Evolutionary conservation across 92 coral and sea anemone species (phyloP), one percentile per base, ranked within the genome.

Genomic region (Galaxea fascicularis): DNA sequence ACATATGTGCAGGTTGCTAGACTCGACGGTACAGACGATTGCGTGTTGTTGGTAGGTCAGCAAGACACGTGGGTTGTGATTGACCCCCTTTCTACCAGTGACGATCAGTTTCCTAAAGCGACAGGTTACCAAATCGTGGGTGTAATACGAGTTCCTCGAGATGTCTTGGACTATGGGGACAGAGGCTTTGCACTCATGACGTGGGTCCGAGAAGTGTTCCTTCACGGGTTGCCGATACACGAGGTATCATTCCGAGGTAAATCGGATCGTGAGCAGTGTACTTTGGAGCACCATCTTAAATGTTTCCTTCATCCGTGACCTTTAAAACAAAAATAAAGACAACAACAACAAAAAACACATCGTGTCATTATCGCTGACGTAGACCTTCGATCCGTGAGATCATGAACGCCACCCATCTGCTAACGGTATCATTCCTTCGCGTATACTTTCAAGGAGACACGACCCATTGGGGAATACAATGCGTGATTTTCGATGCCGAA

Each of bases 401-500:
- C 18, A 72, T 72, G 77, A 47, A 24, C 22, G 77, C 41, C 20
- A 72, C 77, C 8, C 6, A 6, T 9, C 10, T 56, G 21, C 14
- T 75, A 13, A 18, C 66, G 22, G 20, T 75, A 0, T 45, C 80
- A 22, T 75, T 75, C 18, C 66, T 75, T 8, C 67, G 80, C 24
- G 66, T 58, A 0, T 75, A 56, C 21, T 75, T 75, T 3, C 80
- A 75, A 16, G 65, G 65, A n/a, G 26, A 28, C 44, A 10, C 52
- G 14, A 56, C 80, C 6, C 44, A 54, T 28, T 75, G 80, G 80
- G 66, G 65, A 15, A 75, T 75, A 75, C 80, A 75, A 15, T 75
- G 80, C 21, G 49, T 75, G 14, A 67, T 54, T 26, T 56, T 75
- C 11, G 67, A 54, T 56, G 49, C 13, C 10, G 14, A 41, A 8